Conservation (phyloP, 2,113 vertebrate species). For the human region DNA sequence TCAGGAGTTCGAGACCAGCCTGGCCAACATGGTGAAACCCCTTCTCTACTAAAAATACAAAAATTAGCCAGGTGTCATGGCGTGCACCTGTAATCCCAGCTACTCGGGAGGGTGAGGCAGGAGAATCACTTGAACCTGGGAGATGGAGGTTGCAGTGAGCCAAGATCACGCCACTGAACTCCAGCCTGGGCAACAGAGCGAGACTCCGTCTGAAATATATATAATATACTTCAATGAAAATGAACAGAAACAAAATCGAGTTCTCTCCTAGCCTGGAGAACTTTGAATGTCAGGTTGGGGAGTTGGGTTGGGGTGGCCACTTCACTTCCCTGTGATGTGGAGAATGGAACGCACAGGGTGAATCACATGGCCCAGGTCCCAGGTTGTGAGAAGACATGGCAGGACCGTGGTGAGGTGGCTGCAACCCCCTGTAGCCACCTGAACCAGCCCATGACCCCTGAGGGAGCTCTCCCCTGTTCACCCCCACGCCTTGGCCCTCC, state of each 20-base stretch:
- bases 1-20: not conserved
- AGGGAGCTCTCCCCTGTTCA: fast-evolving
- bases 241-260: not conserved
- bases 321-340: not conserved
- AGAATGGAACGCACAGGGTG: fast-evolving
- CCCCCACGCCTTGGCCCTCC: fast-evolving
- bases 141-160: not conserved
- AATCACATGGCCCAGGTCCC: fast-evolving
- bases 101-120: not conserved
- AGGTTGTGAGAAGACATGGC: fast-evolving
- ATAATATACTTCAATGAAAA: not conserved
- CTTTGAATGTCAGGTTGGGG: fast-evolving
- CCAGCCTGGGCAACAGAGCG: not conserved
- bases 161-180: not conserved
- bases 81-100: not conserved
- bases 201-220: not conserved
- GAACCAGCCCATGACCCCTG: fast-evolving
- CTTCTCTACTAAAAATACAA: not conserved
- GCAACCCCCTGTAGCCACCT: not conserved
- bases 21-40: not conserved
- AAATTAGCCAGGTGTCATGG: not conserved
- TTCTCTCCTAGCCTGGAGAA: not conserved
- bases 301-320: too few species aligned
- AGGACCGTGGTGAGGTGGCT: fast-evolving
- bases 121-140: not conserved